Evolutionary conservation across 2,797 vertebrate genomes (phyloP).

Genomic region (Gymnothorax reevesii): DNA sequence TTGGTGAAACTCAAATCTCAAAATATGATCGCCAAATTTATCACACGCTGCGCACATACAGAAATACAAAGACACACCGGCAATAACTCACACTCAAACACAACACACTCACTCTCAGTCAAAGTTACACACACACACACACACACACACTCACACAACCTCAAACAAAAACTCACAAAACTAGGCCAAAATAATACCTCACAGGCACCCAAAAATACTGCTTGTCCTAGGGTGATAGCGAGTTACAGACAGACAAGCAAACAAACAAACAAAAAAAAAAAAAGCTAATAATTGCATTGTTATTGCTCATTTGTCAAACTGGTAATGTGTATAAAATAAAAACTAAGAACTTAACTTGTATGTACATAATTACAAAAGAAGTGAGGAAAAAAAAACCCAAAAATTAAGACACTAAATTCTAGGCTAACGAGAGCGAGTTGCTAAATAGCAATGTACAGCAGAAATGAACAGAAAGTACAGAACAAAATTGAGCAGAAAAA

Average conservation of each 20-base stretch:
- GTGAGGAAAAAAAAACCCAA: conserved; percentile 30
- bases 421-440: neutral
- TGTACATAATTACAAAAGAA: conserved; percentile 61
- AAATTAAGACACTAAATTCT: conserved; percentile 19
- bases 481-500: conserved; percentile 40
- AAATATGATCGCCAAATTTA: neutral
- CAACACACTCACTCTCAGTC: neutral
- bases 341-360: conserved; percentile 50
- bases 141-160: conserved; percentile 26
- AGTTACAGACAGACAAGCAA: conserved; percentile 34
- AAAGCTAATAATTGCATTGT: conserved; percentile 72
- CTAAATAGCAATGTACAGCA: conserved; percentile 8
- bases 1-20: neutral
- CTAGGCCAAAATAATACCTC: conserved; percentile 28
- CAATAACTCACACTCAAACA: neutral
- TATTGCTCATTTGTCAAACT: conserved; percentile 53
- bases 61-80: neutral
- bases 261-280: conserved; percentile 44
- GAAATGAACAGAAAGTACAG: conserved; percentile 33
- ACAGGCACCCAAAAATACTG: conserved; percentile 53
- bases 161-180: conserved; percentile 9
- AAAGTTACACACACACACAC: conserved; percentile 12
- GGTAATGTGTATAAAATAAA: conserved; percentile 48
- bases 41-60: neutral
- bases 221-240: conserved; percentile 50